phyloP scores from a whole-genome alignment of 2,113 vertebrate species.

The Pluvianellus socialis region DNA sequence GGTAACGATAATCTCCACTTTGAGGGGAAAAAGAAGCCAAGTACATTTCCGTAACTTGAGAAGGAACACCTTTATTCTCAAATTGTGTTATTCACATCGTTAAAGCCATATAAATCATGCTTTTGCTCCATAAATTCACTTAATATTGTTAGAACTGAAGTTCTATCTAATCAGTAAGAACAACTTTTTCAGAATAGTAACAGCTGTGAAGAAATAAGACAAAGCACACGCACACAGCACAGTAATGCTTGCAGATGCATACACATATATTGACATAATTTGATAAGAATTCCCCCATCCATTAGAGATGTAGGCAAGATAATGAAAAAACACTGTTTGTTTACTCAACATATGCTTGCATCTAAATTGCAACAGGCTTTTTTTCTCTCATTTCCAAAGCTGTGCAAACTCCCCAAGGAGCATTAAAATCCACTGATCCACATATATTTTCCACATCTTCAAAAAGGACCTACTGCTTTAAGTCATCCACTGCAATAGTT shows the following conservation, averaged over 20 bases:
- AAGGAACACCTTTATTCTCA: background rate
- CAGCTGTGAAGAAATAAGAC: background rate
- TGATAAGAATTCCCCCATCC: background rate
- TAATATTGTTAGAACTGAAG: background rate
- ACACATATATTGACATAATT: background rate
- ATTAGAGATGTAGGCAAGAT: background rate
- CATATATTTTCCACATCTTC: background rate
- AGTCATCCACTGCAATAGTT: background rate
- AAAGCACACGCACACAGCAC: fast-evolving
- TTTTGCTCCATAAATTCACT: background rate
- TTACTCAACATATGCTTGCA: background rate
- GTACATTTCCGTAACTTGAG: fast-evolving
- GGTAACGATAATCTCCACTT: background rate
- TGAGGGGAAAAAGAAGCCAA: background rate
- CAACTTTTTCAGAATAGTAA: background rate
- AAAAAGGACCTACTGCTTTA: background rate
- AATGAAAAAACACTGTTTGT: background rate
- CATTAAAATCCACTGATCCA: background rate
- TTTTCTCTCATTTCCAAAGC: background rate
- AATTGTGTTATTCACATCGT: background rate
- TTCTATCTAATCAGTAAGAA: background rate
- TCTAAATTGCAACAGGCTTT: background rate
- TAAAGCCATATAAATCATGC: background rate
- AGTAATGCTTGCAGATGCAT: background rate
- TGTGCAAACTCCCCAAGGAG: background rate